phyloP scores from a whole-genome alignment of 2,888 invertebrate genomes.

The Rotaria macrura region DNA sequence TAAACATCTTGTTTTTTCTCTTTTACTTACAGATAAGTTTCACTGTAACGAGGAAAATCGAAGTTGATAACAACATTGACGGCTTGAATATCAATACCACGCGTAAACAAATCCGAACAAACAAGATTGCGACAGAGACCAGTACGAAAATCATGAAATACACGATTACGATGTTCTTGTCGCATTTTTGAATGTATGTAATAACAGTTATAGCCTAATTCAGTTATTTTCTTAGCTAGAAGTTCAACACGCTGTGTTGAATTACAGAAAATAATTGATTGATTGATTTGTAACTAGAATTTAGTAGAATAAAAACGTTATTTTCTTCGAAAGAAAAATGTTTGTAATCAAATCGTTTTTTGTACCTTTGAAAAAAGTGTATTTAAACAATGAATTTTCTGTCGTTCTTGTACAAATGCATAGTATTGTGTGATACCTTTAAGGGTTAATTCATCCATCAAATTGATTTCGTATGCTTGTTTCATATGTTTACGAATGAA shows the following conservation, averaged over 20 bases:
- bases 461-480: constrained; percentile 90
- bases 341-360: no score
- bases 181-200: constrained; percentile 99
- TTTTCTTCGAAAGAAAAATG: no score
- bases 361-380: constrained; percentile 80
- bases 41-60: constrained; percentile 98
- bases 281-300: constrained; percentile 79
- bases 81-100: constrained; percentile 98
- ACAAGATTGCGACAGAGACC: constrained; percentile 94
- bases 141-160: constrained; percentile 96
- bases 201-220: constrained; percentile 98
- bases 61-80: constrained; percentile 99
- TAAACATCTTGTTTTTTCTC: background rate
- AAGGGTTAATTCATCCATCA: constrained; percentile 97
- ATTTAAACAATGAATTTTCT: constrained; percentile 98
- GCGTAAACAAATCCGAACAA: constrained; percentile 81
- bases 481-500: constrained; percentile 93
- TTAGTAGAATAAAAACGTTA: no score
- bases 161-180: constrained; percentile 83
- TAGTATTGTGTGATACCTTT: constrained; percentile 99
- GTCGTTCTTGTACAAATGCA: constrained; percentile 98
- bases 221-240: constrained; percentile 97
- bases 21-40: constrained; percentile 68
- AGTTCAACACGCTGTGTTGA: constrained; percentile 97
- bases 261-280: constrained; percentile 99